These are phyloP conservation scores for Pelusios castaneus DNA, from an alignment of 2,113 vertebrate species.

Conservation along the genomic window DNA sequence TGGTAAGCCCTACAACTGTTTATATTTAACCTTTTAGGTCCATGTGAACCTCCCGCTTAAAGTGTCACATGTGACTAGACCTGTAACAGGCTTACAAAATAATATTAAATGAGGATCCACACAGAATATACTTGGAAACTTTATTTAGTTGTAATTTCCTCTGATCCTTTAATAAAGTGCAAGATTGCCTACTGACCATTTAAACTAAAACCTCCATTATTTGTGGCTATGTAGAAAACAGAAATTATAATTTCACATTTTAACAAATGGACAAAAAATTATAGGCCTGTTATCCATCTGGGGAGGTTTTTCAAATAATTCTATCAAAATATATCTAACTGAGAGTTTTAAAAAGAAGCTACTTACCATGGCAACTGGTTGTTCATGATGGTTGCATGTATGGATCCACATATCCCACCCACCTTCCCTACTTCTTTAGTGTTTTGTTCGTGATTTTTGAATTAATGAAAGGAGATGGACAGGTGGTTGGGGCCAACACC, in stretches of 20 bases:
- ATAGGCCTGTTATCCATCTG: neutral
- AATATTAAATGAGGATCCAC: neutral
- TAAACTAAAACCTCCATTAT: conserved; percentile 17
- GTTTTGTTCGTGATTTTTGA: neutral
- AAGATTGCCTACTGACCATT: neutral
- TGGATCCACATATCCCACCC: neutral
- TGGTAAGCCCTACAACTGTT: conserved; percentile 76
- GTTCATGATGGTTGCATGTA: neutral
- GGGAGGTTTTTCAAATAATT: neutral
- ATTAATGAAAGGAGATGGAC: neutral
- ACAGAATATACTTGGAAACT: neutral
- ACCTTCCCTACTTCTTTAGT: neutral
- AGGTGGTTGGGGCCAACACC: neutral
- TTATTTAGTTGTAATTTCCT: neutral
- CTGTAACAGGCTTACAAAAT: neutral
- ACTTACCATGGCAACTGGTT: neutral
- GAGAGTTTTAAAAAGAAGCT: neutral
- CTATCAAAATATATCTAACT: neutral
- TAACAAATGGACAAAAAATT: neutral
- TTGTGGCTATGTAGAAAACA: neutral
- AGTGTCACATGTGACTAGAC: neutral
- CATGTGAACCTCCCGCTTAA: neutral
- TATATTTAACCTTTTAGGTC: neutral
- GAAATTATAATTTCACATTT: conserved; percentile 4
- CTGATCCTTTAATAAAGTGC: neutral